Evolutionary conservation across 2,797 vertebrate genomes (phyloP), one percentile per base, ranked within the genome.

Genomic region (Tragelaphus oryx): DNA sequence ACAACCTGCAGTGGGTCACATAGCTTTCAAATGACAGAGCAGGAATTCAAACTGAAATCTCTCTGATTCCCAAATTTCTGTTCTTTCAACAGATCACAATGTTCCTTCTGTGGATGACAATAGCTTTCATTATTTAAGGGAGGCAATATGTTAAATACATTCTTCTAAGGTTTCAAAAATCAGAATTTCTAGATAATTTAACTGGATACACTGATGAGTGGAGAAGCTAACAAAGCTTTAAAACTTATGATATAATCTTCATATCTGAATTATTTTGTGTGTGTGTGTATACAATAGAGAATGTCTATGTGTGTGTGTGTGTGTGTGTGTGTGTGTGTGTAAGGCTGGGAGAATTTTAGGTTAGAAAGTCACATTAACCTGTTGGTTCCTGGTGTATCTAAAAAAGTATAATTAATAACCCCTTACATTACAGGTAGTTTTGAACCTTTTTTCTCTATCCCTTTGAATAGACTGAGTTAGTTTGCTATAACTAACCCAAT

Each of bases 151-250:
- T 14, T 71, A 41, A 82, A 86, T 10, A 50, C 26, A 84, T 57
- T 87, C 44, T 57, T 81, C 46, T 71, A 44, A 82, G 60, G 3
- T 52, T 85, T 95, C 37, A 62, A 92, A 93, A 89, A 89, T 46
- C 14, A 95, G 52, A 87, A 52, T 78, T 95, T 81, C 41, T 71
- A 94, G 79, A 41, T 75, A 81, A 80, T 85, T 89, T 88, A 82
- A 57, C 37, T 78, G 13, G 17, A n/a, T 78, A 41, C 41, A 54
- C 46, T 18, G 76, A 93, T 80, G 52, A 10, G 1, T 41, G 75
- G 28, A 79, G 28, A 92, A 44, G 10, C 3, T 24, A 83, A 62
- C 4, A 76, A 50, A 80, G 57, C 17, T 62, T 84, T 91, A 88
- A 93, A 48, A 60, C 28, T 57, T 59, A 41, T 1, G 46, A 87